phyloP scores from a whole-genome alignment of 2,888 invertebrate genomes.

The Callyntrura guangdongensis region DNA sequence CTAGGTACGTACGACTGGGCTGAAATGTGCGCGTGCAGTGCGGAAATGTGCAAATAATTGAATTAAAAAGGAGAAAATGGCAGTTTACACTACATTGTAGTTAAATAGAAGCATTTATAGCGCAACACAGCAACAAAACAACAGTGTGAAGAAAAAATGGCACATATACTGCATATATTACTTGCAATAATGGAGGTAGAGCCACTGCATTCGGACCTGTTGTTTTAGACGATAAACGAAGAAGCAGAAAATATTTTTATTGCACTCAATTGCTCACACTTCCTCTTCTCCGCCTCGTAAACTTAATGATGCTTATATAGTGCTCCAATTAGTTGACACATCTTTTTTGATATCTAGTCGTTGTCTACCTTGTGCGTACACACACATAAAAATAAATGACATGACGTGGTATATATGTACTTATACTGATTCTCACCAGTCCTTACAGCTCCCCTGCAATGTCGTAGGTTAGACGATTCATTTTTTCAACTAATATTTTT shows the following conservation, averaged over 20 bases:
- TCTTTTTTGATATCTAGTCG: constrained; percentile 3
- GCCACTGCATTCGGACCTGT: neutral
- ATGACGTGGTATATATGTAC: too few species aligned
- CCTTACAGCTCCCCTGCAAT: neutral
- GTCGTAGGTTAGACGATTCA: neutral
- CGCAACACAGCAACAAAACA: neutral
- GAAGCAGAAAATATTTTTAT: neutral
- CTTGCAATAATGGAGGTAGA: neutral
- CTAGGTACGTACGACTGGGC: neutral
- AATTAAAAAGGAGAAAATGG: constrained; percentile 60
- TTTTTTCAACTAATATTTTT: neutral
- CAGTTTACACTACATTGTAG: constrained; percentile 8
- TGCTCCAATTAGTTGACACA: constrained; percentile 65
- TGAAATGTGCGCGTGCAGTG: neutral
- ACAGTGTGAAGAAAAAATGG: neutral
- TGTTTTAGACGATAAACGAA: neutral
- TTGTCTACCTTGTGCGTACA: neutral
- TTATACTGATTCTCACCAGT: too few species aligned
- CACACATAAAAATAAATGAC: neutral
- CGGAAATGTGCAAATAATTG: constrained; percentile 68
- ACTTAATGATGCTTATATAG: constrained; percentile 59
- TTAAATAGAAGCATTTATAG: neutral
- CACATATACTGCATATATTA: neutral
- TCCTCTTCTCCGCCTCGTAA: constrained; percentile 33
- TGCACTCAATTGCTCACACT: constrained; percentile 46